phyloP scores from a whole-genome alignment of 2,888 invertebrate species.

The Phragmatobia fuliginosa region DNA sequence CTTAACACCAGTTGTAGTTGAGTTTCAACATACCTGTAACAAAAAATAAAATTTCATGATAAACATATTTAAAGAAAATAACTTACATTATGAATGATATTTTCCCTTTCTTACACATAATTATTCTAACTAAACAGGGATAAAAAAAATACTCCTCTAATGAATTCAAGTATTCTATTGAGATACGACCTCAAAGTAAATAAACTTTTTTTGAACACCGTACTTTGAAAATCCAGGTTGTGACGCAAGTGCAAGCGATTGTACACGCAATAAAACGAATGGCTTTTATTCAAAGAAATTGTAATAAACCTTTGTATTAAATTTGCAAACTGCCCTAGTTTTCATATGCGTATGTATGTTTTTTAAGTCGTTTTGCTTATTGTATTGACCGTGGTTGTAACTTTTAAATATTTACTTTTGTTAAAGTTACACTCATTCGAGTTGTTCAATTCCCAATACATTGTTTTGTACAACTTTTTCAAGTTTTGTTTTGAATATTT shows the following conservation, averaged over 20 bases:
- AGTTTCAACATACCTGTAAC: constrained; percentile 44
- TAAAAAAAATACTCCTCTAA: constrained; percentile 80
- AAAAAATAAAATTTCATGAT: constrained; percentile 32
- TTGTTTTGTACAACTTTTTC: neutral
- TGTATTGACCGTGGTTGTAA: neutral
- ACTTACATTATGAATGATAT: constrained; percentile 15
- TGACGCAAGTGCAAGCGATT: constrained; percentile 8
- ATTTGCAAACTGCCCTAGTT: neutral
- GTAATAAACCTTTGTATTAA: neutral
- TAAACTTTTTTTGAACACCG: constrained; percentile 79
- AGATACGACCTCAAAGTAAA: constrained; percentile 71
- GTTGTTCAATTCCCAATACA: neutral
- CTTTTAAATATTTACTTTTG: neutral
- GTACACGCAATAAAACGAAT: neutral
- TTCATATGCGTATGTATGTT: neutral
- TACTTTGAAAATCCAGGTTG: constrained; percentile 57
- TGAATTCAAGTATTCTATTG: constrained; percentile 79
- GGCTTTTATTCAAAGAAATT: neutral
- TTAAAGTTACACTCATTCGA: neutral
- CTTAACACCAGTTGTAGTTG: neutral
- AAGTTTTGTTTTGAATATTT: neutral
- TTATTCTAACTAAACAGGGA: constrained; percentile 79
- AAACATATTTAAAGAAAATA: constrained; percentile 13
- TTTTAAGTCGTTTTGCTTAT: neutral
- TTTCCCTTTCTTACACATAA: constrained; percentile 66